Conservation (phyloP, 2,888 invertebrate species). For the Lepas anatifera region DNA sequence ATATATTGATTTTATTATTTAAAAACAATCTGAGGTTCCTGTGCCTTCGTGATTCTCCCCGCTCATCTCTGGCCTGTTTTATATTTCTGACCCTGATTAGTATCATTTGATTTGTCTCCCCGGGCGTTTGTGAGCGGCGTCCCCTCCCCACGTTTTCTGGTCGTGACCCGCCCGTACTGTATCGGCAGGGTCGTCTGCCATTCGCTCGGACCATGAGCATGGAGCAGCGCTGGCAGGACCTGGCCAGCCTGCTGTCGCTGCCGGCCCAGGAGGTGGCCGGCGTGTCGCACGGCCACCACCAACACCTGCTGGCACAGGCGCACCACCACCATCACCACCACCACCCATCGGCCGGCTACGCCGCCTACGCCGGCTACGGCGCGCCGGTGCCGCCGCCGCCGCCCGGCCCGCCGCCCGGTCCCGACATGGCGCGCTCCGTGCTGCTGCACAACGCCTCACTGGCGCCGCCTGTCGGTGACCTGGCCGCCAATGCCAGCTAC, state of each 20-base stretch:
- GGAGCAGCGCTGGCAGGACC: conserved; percentile 41
- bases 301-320: conserved; percentile 26
- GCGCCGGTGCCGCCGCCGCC: conserved; percentile 21
- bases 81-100: too few species aligned
- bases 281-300: conserved; percentile 35
- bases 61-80: too few species aligned
- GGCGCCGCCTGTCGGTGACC: conserved; percentile 43
- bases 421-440: conserved; percentile 34
- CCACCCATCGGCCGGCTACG: too few species aligned
- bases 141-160: too few species aligned
- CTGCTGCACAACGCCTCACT: conserved; percentile 54
- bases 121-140: too few species aligned
- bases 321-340: conserved; percentile 34
- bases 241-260: conserved; percentile 69
- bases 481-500: conserved; percentile 24
- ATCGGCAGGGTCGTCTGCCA: conserved; percentile 10
- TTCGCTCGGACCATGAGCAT: conserved; percentile 16
- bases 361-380: too few species aligned
- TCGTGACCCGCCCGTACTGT: too few species aligned
- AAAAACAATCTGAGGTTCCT: too few species aligned
- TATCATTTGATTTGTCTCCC: too few species aligned
- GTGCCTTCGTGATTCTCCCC: too few species aligned
- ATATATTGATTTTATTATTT: too few species aligned
- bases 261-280: conserved; percentile 37
- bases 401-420: conserved; percentile 17